A percentile compares a stretch with the other conserved stretches of the same genome.
These are phyloP conservation scores for Trissoscelio sp. DNA, from an alignment of 2,888 invertebrate species.

Conservation along the genomic window DNA sequence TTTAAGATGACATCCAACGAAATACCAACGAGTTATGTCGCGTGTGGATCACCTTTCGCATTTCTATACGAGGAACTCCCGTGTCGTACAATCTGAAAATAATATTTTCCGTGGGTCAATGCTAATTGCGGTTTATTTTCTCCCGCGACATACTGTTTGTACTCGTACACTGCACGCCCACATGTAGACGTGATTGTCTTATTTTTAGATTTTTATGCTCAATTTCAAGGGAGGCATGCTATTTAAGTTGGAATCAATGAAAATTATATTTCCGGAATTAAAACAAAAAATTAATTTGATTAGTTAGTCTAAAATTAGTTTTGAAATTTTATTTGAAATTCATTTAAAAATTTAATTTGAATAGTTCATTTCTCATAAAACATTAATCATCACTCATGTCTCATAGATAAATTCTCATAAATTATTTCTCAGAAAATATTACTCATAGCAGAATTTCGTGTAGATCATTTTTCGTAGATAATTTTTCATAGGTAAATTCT, in stretches of 20 bases:
- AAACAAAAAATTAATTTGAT: background rate
- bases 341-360: no score
- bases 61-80: slow-evolving; percentile 8
- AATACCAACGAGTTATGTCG: slow-evolving; percentile 30
- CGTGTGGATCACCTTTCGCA: slow-evolving; percentile 40
- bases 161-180: no score
- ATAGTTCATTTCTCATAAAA: no score
- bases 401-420: no score
- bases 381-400: no score
- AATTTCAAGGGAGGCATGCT: slow-evolving; percentile 1
- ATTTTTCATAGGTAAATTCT: no score
- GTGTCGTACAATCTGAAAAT: slow-evolving; percentile 21
- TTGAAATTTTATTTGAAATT: no score
- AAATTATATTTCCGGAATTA: background rate
- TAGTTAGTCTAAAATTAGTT: no score
- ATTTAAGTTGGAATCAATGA: background rate
- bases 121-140: slow-evolving; percentile 22
- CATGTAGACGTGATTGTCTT: background rate
- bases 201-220: slow-evolving; percentile 14
- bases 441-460: no score
- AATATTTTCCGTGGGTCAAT: slow-evolving; percentile 38
- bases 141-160: slow-evolving; percentile 16
- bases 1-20: slow-evolving; percentile 20
- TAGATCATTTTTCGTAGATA: no score
- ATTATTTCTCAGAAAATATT: no score